Conservation (phyloP, 1,140 invertebrate species). For the Bombus sylvicola region DNA sequence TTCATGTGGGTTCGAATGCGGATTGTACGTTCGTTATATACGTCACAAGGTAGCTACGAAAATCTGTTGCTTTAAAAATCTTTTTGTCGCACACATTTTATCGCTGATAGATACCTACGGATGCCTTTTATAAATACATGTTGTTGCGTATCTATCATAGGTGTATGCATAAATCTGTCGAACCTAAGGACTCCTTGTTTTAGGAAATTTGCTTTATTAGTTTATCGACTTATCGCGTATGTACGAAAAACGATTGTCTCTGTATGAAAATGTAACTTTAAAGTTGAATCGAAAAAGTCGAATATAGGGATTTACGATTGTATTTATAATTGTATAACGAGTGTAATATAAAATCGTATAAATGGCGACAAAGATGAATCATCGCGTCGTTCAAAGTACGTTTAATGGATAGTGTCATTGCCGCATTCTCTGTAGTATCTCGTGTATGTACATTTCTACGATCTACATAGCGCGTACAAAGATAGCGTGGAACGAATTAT, state of each 20-base stretch:
- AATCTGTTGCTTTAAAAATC: background rate
- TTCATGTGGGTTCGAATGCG: constrained; percentile 20
- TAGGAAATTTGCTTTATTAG: too few relatives aligned
- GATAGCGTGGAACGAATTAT: background rate
- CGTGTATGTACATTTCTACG: too few relatives aligned
- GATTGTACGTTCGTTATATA: background rate
- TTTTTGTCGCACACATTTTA: background rate
- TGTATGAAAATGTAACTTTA: background rate
- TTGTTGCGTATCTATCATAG: too few relatives aligned
- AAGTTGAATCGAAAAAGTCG: background rate
- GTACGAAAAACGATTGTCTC: background rate
- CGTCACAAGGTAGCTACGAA: background rate
- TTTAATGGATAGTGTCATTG: background rate
- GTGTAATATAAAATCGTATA: background rate
- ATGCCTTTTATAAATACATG: too few relatives aligned
- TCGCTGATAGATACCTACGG: background rate
- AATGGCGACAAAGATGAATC: too few relatives aligned
- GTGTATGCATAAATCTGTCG: too few relatives aligned
- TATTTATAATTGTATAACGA: too few relatives aligned
- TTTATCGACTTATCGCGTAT: too few relatives aligned
- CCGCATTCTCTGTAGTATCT: background rate
- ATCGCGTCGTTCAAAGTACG: too few relatives aligned
- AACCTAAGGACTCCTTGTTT: too few relatives aligned
- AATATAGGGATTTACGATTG: background rate
- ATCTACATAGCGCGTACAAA: background rate